A percentile compares a stretch with the other conserved stretches of the same genome.
Conservation (phyloP, 1,140 invertebrate genomes). For the Scaptomyza graminum region DNA sequence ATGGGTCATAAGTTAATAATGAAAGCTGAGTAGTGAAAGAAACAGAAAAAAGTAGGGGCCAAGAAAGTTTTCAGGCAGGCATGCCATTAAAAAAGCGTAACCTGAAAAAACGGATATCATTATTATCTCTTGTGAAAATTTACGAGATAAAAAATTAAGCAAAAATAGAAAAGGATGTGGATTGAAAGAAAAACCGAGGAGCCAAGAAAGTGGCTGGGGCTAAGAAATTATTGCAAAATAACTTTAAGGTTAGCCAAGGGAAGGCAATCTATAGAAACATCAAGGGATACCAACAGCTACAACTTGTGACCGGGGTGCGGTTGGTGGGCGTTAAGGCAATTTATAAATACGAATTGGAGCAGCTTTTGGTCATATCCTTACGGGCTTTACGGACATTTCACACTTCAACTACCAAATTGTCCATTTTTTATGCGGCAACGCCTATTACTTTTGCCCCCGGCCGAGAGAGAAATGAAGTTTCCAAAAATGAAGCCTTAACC, state of each 20-base stretch:
- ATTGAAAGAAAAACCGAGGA: neutral
- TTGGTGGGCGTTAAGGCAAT: neutral
- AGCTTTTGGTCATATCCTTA: slow-evolving; percentile 62
- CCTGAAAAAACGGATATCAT: slow-evolving; percentile 78
- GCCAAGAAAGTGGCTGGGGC: slow-evolving; percentile 47
- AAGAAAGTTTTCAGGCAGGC: slow-evolving; percentile 46
- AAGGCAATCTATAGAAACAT: slow-evolving; percentile 75
- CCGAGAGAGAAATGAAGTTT: slow-evolving; percentile 66
- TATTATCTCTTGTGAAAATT: slow-evolving; percentile 81
- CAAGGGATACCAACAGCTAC: slow-evolving; percentile 32
- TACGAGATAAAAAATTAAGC: slow-evolving; percentile 80
- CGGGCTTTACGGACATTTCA: slow-evolving; percentile 60
- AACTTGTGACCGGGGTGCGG: slow-evolving; percentile 8
- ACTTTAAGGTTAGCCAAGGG: slow-evolving; percentile 77
- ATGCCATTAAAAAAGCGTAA: slow-evolving; percentile 63
- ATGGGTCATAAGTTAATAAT: slow-evolving; percentile 78
- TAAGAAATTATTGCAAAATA: slow-evolving; percentile 81
- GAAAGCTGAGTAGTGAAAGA: slow-evolving; percentile 32
- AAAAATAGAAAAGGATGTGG: neutral
- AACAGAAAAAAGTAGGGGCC: neutral
- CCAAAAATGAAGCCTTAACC: slow-evolving; percentile 34
- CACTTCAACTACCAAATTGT: slow-evolving; percentile 80
- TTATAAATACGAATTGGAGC: slow-evolving; percentile 11
- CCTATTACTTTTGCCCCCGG: slow-evolving; percentile 70
- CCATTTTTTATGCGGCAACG: slow-evolving; percentile 82